Evolutionary conservation across 30 jellyfish, hydroid and myxozoan species (phyloP), one percentile per base, ranked within the genome.

Genomic region (Aurelia aurita complex sp. Pacific): DNA sequence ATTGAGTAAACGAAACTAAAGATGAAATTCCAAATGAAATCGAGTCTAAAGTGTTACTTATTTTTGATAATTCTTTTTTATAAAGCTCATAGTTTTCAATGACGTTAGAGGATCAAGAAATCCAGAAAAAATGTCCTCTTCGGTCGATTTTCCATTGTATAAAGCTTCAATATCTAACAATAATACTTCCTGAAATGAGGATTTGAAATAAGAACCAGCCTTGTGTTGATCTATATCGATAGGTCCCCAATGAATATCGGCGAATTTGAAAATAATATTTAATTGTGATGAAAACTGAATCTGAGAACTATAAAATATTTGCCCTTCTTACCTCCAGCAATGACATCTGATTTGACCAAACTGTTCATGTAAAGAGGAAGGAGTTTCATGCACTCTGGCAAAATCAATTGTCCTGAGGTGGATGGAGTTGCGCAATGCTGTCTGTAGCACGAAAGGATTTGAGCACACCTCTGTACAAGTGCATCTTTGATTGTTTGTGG

Each of bases 371-470:
- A 95, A 5, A 95, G 87, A 2, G 99, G 99, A 18, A 89, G 69
- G 63, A 95, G 83, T 75, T 95, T 95, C 97, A 95, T 89, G 87
- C 97, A 90, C 76, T 95, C 99, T 1, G 99, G 99, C 71, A 95
- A 69, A 63, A 95, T 90, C 63, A 95, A 91, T 82, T 95, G 98
- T 34, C 98, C 98, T 1, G 98, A 93, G 6, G 98, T 93, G 6
- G 98, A 93, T 18, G 98, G 98, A 29, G 98, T 80, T 71, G 98
- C 98, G 46, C 98, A 93, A 65, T 93, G 97, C 67, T 93, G 98
- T 51, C 98, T 85, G 81, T 93, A 93, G 65, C 98, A 93, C 4
- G 98, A 96, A 51, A 93, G 74, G 13, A 93, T 87, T 32, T 93
- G 98, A 53, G 96, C 97, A 38, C 94, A 83, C 57, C 89, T 79